A percentile compares a stretch with the other conserved stretches of the same genome.
These are phyloP conservation scores for Simalia tracyae DNA, from an alignment of 2,797 vertebrate species.

Conservation along the genomic window DNA sequence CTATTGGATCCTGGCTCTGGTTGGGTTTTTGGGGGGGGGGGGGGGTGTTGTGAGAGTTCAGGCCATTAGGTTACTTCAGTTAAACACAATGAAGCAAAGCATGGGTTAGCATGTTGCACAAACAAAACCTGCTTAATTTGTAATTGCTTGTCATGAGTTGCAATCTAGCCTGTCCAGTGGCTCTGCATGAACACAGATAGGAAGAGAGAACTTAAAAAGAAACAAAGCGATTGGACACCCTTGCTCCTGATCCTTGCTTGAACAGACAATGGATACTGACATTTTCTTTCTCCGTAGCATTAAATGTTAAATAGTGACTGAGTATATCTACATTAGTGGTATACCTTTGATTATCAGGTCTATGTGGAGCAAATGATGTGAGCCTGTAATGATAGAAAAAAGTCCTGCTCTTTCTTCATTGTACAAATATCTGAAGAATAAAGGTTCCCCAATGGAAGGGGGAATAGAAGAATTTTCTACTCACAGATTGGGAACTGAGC, in stretches of 20 bases:
- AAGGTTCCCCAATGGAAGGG: neutral
- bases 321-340: neutral
- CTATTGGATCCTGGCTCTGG: neutral
- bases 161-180: neutral
- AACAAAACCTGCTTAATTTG: neutral
- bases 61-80: neutral
- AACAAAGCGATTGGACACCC: neutral
- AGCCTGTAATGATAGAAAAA: slow-evolving; percentile 16
- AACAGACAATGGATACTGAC: neutral
- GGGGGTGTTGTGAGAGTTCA: neutral
- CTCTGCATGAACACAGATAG: neutral
- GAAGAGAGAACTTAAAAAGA: neutral
- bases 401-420: slow-evolving; percentile 22
- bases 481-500: slow-evolving; percentile 46
- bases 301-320: neutral
- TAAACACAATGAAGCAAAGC: neutral
- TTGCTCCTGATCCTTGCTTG: neutral
- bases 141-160: neutral
- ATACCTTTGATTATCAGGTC: neutral
- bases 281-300: neutral
- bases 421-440: slow-evolving; percentile 14
- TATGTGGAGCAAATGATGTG: neutral
- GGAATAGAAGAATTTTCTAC: neutral
- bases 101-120: neutral
- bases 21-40: neutral